These are phyloP conservation scores for Nesoenas mayeri DNA, from an alignment of 2,113 vertebrate species.

Conservation along the genomic window DNA sequence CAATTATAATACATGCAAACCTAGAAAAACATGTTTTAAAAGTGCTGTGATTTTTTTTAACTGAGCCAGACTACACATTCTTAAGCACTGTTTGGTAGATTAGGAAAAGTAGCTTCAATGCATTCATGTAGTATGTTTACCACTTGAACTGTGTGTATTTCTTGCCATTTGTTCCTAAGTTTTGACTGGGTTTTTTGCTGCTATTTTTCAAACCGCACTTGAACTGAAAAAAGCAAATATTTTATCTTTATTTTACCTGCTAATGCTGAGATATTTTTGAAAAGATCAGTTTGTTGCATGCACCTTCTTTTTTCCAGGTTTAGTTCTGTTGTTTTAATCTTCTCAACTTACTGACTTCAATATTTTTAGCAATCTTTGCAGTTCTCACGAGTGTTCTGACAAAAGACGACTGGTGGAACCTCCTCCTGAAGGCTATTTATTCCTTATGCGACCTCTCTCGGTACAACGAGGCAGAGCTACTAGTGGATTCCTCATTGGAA, in stretches of 20 bases:
- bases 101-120: not conserved
- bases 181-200: not conserved
- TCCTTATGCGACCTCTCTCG: constrained; percentile 86
- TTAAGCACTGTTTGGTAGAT: not conserved
- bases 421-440: constrained; percentile 87
- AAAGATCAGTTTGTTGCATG: not conserved
- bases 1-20: rapidly evolving
- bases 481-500: constrained; percentile 94
- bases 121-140: not conserved
- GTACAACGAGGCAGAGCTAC: constrained; percentile 89
- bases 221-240: not conserved
- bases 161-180: not conserved
- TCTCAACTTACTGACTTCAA: not conserved
- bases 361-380: constrained; percentile 77
- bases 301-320: not conserved
- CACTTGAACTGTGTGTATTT: not conserved
- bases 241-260: not conserved
- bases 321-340: not conserved
- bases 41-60: not conserved
- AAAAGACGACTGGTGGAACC: constrained; percentile 97
- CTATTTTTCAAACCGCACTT: not conserved
- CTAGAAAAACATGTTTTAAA: not conserved
- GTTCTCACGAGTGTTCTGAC: constrained; percentile 89
- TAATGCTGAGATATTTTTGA: not conserved
- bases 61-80: not conserved